phyloP scores from a whole-genome alignment of 64 coral and sea anemone genomes.

The Montipora foliosa region DNA sequence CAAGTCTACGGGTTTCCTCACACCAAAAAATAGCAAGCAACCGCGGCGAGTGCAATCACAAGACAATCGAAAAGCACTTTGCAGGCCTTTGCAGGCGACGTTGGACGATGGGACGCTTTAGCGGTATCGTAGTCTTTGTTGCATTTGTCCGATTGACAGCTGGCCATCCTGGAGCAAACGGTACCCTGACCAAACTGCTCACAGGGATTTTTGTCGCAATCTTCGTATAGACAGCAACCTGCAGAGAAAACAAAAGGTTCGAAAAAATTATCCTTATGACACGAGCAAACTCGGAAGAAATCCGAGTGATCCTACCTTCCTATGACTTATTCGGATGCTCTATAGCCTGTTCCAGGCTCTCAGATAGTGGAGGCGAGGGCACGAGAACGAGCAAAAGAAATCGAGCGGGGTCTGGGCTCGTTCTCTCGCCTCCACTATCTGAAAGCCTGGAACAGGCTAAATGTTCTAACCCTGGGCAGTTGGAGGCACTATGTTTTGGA shows the following conservation, averaged over 20 bases:
- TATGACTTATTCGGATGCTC: too few relatives aligned
- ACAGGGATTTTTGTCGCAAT: slow-evolving; percentile 19
- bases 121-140: slow-evolving; percentile 23
- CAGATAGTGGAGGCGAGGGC: too few relatives aligned
- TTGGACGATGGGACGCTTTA: not conserved
- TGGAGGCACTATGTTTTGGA: too few relatives aligned
- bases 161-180: slow-evolving; percentile 42
- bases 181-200: not conserved
- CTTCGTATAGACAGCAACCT: slow-evolving; percentile 39
- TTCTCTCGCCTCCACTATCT: too few relatives aligned
- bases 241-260: not conserved
- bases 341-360: too few relatives aligned
- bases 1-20: not conserved
- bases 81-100: not conserved
- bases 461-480: too few relatives aligned
- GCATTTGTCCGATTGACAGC: slow-evolving; percentile 37
- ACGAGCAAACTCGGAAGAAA: too few relatives aligned
- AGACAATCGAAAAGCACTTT: not conserved
- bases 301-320: too few relatives aligned
- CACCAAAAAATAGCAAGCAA: not conserved
- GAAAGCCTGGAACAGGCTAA: too few relatives aligned
- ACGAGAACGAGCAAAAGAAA: too few relatives aligned
- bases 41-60: not conserved
- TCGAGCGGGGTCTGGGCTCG: too few relatives aligned
- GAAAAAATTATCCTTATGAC: too few relatives aligned